Percentiles rank a stretch among this genome's conserved stretches.
Conservation (phyloP, 2,888 invertebrate genomes). For the Drosophila peninsularis region DNA sequence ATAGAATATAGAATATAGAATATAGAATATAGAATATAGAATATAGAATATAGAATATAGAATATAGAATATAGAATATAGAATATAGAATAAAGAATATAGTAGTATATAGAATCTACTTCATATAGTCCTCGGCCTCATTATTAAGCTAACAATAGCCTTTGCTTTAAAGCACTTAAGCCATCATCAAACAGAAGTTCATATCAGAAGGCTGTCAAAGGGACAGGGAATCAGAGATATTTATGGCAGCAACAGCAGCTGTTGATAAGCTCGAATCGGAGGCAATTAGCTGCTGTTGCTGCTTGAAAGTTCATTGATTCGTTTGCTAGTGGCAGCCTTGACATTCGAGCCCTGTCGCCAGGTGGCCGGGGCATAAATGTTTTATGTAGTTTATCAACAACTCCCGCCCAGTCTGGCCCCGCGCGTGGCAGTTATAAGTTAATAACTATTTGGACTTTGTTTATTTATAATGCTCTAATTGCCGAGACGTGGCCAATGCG, state of each 20-base stretch:
- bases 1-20: no score
- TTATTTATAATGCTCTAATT: slow-evolving; percentile 75
- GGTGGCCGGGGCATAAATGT: slow-evolving; percentile 61
- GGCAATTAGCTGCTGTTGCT: slow-evolving; percentile 45
- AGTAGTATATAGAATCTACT: no score
- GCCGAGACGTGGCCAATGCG: slow-evolving; percentile 61
- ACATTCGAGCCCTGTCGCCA: slow-evolving; percentile 53
- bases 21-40: no score
- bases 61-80: no score
- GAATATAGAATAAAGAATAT: no score
- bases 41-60: no score
- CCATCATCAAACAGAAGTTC: neutral
- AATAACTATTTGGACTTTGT: slow-evolving; percentile 76
- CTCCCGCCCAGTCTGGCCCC: neutral
- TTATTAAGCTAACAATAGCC: neutral
- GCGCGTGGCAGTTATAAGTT: slow-evolving; percentile 70
- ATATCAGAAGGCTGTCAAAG: neutral
- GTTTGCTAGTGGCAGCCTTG: slow-evolving; percentile 48
- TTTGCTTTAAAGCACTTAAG: neutral
- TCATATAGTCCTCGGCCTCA: no score
- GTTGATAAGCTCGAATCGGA: slow-evolving; percentile 10
- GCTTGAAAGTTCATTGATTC: slow-evolving; percentile 54
- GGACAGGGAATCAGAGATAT: neutral
- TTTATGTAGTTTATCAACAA: slow-evolving; percentile 53
- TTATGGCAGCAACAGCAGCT: slow-evolving; percentile 11